These are phyloP conservation scores for Scophthalmus maximus DNA, from an alignment of 2,113 vertebrate species.

Conservation along the genomic window DNA sequence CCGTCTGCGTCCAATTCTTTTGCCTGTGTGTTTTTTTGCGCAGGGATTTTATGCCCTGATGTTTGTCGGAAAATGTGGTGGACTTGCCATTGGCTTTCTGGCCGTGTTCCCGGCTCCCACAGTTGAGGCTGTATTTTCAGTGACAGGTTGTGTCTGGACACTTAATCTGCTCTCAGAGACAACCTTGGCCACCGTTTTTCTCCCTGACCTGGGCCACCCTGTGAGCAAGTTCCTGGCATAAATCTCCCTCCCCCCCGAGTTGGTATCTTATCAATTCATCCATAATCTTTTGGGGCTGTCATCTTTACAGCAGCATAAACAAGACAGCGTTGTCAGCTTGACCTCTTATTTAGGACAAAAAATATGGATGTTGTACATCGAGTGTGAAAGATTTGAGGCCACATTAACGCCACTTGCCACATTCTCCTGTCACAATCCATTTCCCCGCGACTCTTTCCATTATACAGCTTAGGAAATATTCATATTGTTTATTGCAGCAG, in stretches of 20 bases:
- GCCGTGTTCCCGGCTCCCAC: slow-evolving; percentile 41
- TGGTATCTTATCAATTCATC: slow-evolving; percentile 72
- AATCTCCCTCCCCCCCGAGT: slow-evolving; percentile 47
- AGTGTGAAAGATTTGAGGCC: slow-evolving; percentile 33
- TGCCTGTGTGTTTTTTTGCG: neutral
- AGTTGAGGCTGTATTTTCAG: slow-evolving; percentile 55
- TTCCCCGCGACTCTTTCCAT: slow-evolving; percentile 67
- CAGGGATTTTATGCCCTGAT: neutral
- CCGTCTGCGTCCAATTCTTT: neutral
- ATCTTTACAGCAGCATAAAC: slow-evolving; percentile 71
- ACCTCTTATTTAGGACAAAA: slow-evolving; percentile 64
- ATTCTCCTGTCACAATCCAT: slow-evolving; percentile 72
- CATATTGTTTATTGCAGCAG: slow-evolving; percentile 71
- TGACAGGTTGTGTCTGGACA: slow-evolving; percentile 59
- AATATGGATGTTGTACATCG: slow-evolving; percentile 35
- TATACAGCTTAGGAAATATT: slow-evolving; percentile 71
- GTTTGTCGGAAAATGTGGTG: slow-evolving; percentile 14
- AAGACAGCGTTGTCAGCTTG: slow-evolving; percentile 52
- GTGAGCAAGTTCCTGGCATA: slow-evolving; percentile 65
- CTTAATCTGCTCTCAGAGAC: slow-evolving; percentile 67
- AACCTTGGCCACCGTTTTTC: slow-evolving; percentile 73
- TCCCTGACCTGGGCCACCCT: slow-evolving; percentile 64
- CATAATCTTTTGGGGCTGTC: slow-evolving; percentile 63
- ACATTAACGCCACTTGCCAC: slow-evolving; percentile 47
- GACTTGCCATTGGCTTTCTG: slow-evolving; percentile 37